phyloP scores from a whole-genome alignment of 2,888 invertebrate genomes.

The Lasius fuliginosus region DNA sequence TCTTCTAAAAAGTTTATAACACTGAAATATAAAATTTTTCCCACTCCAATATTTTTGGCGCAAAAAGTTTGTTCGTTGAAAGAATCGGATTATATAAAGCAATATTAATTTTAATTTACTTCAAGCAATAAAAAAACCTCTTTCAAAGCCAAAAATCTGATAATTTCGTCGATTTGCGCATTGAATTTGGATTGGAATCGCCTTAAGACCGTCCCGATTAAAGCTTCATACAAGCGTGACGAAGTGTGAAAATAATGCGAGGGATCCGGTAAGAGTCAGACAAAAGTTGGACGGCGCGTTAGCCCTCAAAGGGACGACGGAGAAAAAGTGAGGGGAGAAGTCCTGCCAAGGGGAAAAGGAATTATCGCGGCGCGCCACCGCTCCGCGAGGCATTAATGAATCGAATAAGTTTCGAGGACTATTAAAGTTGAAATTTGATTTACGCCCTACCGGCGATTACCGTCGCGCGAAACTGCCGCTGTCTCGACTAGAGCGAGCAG shows the following conservation, averaged over 20 bases:
- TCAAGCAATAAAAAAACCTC: not conserved
- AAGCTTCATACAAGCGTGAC: conserved; percentile 46
- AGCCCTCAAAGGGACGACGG: conserved; percentile 17
- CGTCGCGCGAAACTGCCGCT: conserved; percentile 62
- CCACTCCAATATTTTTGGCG: not conserved
- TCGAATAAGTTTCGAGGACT: conserved; percentile 77
- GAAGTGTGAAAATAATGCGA: conserved; percentile 50
- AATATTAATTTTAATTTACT: not conserved
- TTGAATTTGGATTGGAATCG: not conserved
- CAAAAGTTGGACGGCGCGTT: conserved; percentile 45
- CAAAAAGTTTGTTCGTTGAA: not conserved
- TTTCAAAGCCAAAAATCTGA: not conserved
- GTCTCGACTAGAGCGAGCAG: conserved; percentile 53
- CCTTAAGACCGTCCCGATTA: conserved; percentile 7
- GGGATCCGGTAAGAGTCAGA: conserved; percentile 3
- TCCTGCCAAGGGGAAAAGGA: conserved; percentile 41
- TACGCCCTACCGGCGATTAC: conserved; percentile 72
- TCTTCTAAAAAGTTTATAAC: conserved; percentile 16
- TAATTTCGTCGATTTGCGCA: not conserved
- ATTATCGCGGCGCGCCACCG: conserved; percentile 68
- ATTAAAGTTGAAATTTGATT: conserved; percentile 79
- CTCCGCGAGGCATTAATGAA: conserved; percentile 73
- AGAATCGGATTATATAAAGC: not conserved
- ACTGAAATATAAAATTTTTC: not conserved
- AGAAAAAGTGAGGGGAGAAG: not conserved